Base-by-base conservation (phyloP, 2,797 vertebrate species). In the Brotula barbata region DNA sequence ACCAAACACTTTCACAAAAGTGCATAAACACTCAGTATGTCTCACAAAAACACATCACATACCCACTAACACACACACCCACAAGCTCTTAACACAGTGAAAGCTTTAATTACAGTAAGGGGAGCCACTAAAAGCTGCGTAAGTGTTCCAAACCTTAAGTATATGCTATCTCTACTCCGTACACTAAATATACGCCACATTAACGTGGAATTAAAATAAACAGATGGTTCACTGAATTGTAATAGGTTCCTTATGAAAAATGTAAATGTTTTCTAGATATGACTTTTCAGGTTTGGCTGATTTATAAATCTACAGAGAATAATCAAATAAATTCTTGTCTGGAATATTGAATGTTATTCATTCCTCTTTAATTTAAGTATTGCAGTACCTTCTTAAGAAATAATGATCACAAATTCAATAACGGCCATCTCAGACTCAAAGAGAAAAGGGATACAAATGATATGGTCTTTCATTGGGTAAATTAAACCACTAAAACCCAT, bases 21-120 rank as follows among this genome's bases (percentile, higher is more conserved):
- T 58, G 61, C 28, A 54, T 13, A 43, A 54, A 59, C 43, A 64
- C 46, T 68, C 59, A 58, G 41, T 1, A 37, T 54, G 41, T 41
- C 52, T 75, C 25, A 62, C 43, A 63, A 57, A 71, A 68, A 48
- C 21, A 60, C 28, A 57, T 61, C 2, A 5, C 36, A 61, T 19
- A 65, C 19, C 37, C 37, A 39, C 37, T 15, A 39, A 39, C 37
- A 39, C 31, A 73, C 71, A 77, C 80, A 80, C 72, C 75, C 77
- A 74, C 66, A 61, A 64, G 59, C 61, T 80, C 53, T 77, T 77
- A 67, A 80, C 73, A 75, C 51, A 68, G 65, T 57, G 45, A 64
- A 78, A 73, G 68, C 68, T 86, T 84, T 88, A 90, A 91, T 90
- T 90, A 90, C 79, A 83, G 81, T 77, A 59, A 82, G 53, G 49